phyloP scores from a whole-genome alignment of 2,797 vertebrate genomes.

The Sebastes flavidus region DNA sequence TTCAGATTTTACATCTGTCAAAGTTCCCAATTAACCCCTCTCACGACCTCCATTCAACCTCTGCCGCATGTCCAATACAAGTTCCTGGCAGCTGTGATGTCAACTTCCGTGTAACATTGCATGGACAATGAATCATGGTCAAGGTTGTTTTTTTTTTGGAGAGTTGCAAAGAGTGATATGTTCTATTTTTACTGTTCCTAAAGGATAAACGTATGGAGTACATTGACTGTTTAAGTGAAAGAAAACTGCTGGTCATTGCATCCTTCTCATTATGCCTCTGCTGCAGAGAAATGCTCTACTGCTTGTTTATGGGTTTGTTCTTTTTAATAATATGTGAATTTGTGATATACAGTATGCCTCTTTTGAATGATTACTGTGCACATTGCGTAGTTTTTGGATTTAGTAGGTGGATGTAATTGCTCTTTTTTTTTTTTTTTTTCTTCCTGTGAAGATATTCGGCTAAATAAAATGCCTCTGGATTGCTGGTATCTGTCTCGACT shows the following conservation, averaged over 20 bases:
- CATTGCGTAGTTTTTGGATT: slow-evolving; percentile 57
- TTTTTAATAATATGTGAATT: slow-evolving; percentile 64
- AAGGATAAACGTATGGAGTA: slow-evolving; percentile 38
- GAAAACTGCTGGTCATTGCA: slow-evolving; percentile 38
- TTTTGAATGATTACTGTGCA: slow-evolving; percentile 55
- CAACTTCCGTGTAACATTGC: slow-evolving; percentile 71
- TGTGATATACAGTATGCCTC: slow-evolving; percentile 56
- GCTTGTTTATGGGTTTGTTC: slow-evolving; percentile 55
- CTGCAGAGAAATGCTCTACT: slow-evolving; percentile 57
- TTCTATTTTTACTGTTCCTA: slow-evolving; percentile 55
- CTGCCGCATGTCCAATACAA: slow-evolving; percentile 67
- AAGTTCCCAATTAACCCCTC: slow-evolving; percentile 31
- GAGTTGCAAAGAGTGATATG: slow-evolving; percentile 29
- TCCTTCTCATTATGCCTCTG: slow-evolving; percentile 50
- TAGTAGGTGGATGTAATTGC: slow-evolving; percentile 62
- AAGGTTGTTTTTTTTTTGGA: slow-evolving; percentile 30
- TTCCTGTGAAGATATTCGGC: slow-evolving; percentile 64
- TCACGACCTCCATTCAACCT: slow-evolving; percentile 37
- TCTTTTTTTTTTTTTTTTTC: slow-evolving; percentile 25
- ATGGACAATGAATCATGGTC: slow-evolving; percentile 70
- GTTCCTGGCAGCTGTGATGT: slow-evolving; percentile 64
- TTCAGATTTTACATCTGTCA: slow-evolving; percentile 42
- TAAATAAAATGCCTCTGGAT: slow-evolving; percentile 76
- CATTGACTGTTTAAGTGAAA: slow-evolving; percentile 43
- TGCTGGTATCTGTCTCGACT: slow-evolving; percentile 54